Evolutionary conservation across 2,888 invertebrate species (phyloP), one percentile per base, ranked within the genome.

Genomic region (Drosophila pseudotalamancana): DNA sequence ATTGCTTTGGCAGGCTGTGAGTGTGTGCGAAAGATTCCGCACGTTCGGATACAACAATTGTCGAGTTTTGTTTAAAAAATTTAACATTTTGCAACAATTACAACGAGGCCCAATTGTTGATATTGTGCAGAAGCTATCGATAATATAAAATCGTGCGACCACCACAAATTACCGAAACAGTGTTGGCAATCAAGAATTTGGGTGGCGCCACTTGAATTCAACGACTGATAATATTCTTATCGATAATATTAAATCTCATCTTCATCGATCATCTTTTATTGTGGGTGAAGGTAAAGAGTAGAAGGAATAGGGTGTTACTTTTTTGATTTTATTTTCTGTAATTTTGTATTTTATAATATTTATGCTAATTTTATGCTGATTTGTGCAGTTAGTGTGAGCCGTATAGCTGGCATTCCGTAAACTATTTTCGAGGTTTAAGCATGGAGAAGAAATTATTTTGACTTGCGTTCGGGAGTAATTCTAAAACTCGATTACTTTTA

Each of bases 11-110:
- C 35, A 45, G 14, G 45, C 45, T 19, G 50, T 65, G 1, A 72
- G 14, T 5, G 55, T 54, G 4, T 62, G 62, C 5, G 71, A 63
- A 9, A 89, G 51, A 8, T 56, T 69, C 2, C 89, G 84, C 1
- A 76, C 42, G 1, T 69, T 37, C 3, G 88, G 82, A 46, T 68
- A 48, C 1, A 89, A 12, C 31, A 83, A 61, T 31, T 73, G 62
- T 53, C 77, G 69, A 2, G 86, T 77, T 82, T 86, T 89, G 72
- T 69, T 89, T 72, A 89, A 76, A 39, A 90, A 77, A 61, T 80
- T 79, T 43, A 89, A 77, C 89, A 90, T 89, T 75, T 78, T 76
- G 25, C 12, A 18, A 45, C 43, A 74, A 50, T 46, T 50, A 19
- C 35, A 49, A 37, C 19, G 18, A 42, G 31, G 35, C n/a, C 16